Conservation (phyloP, 2,888 invertebrate genomes). For the Phasia obesa region DNA sequence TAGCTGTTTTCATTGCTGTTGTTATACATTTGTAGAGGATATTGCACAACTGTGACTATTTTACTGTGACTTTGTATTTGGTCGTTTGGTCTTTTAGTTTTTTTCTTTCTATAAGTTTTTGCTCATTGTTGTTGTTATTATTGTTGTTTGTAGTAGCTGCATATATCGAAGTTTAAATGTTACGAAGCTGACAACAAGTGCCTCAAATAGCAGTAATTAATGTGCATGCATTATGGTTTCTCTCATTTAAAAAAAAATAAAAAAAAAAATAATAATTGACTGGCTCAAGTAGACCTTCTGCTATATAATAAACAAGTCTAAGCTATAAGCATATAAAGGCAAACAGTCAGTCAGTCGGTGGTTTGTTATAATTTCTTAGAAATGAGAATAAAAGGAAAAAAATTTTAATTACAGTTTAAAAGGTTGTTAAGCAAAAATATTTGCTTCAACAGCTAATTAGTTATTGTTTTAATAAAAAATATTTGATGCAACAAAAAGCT, state of each 20-base stretch:
- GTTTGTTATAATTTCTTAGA: conserved; percentile 57
- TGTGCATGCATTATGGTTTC: conserved; percentile 65
- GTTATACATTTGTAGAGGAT: conserved; percentile 66
- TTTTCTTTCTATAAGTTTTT: conserved; percentile 40
- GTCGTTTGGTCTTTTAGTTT: conserved; percentile 62
- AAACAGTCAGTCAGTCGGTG: neutral
- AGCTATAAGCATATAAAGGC: conserved; percentile 3
- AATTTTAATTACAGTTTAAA: conserved; percentile 62
- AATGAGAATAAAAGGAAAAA: conserved; percentile 22
- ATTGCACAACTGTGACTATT: conserved; percentile 71
- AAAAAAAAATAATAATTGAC: conserved; percentile 54
- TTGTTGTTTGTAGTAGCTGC: conserved; percentile 1
- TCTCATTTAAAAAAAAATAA: neutral
- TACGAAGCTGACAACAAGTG: conserved; percentile 67
- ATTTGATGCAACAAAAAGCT: neutral
- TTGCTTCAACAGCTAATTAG: no score
- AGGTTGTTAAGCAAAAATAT: conserved; percentile 41
- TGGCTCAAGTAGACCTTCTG: conserved; percentile 61
- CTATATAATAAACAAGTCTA: conserved; percentile 45
- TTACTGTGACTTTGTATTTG: conserved; percentile 68
- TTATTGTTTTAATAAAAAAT: neutral
- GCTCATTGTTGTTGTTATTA: conserved; percentile 13
- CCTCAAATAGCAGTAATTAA: conserved; percentile 70
- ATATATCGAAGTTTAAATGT: conserved; percentile 66
- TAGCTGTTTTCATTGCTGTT: conserved; percentile 26